Base-by-base conservation (phyloP, 2,797 vertebrate species). In the Australoheros facetus region DNA sequence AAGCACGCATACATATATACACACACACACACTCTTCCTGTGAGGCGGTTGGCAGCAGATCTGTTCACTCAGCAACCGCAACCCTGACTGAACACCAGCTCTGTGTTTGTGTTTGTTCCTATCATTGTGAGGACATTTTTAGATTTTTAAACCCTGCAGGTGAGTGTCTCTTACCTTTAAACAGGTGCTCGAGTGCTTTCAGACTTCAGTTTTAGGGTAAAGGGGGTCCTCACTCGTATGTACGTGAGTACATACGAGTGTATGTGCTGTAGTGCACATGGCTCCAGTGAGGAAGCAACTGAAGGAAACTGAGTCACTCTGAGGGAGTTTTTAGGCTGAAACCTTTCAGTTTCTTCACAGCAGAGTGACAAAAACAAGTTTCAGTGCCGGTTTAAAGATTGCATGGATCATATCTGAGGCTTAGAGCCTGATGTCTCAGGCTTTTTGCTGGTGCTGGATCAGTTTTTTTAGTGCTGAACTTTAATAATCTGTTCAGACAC, bases 61-160 rank as follows among this genome's bases (percentile, higher is more conserved):
- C 72, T 89, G 78, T 75, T 85, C 76, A 70, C 82, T 85, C 84
- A 89, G 85, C 82, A 85, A 73, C 83, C 77, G 9, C 75, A 79
- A 34, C 42, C 21, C 62, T 70, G 59, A 83, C 79, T 69, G 28
- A 76, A 83, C 51, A 75, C 45, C 78, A 58, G 71, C 45, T 71
- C 0, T 34, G 23, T 56, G 45, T 56, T 3, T 45, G 34, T 66
- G 19, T 28, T 48, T 62, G 14, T 64, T 16, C n/a, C 30, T n/a
- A 45, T 72, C 42, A 21, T 34, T 32, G 69, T 42, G 23, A 26
- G 55, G 34, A 16, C 37, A 23, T 8, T 26, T 5, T 45, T 7
- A 16, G 60, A 3, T 51, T 14, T 51, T 19, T 51, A 51, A 17
- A 51, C 16, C 48, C 48, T 51, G 59, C 14, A 42, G 7, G 4